phyloP scores from a whole-genome alignment of 2,113 vertebrate genomes.

The Rhinogobius similis region DNA sequence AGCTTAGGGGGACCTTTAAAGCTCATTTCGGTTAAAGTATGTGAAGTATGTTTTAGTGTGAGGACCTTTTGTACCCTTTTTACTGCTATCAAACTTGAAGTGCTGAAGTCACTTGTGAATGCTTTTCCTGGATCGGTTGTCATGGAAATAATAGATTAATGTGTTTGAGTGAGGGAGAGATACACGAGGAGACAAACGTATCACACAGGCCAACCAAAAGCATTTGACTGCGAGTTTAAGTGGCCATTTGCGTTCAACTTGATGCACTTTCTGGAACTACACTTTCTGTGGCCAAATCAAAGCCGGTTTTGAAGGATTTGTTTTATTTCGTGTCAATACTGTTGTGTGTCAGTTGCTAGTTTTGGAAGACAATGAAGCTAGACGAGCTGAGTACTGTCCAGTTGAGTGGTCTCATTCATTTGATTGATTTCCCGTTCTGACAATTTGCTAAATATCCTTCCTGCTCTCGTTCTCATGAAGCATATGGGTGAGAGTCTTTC shows the following conservation, averaged over 20 bases:
- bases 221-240: slow-evolving; percentile 13
- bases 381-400: no score
- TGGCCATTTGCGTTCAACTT: slow-evolving; percentile 13
- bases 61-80: slow-evolving; percentile 3
- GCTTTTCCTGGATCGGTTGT: slow-evolving; percentile 33
- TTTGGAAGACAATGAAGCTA: background rate
- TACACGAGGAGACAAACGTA: slow-evolving; percentile 25
- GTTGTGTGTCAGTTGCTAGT: background rate
- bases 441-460: no score
- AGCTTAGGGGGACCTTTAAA: background rate
- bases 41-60: background rate
- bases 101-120: slow-evolving; percentile 15
- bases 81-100: slow-evolving; percentile 16
- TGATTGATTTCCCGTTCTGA: no score
- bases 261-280: slow-evolving; percentile 2
- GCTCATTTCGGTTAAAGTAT: background rate
- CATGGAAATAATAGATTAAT: slow-evolving; percentile 44
- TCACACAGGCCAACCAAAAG: slow-evolving; percentile 10
- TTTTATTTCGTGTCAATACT: background rate
- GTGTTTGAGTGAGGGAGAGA: slow-evolving; percentile 1
- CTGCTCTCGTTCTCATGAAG: no score
- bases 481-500: no score
- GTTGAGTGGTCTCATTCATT: no score
- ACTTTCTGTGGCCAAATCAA: background rate
- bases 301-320: background rate